Conservation (phyloP, 2,888 invertebrate species). For the Himalopsyche japonica region DNA sequence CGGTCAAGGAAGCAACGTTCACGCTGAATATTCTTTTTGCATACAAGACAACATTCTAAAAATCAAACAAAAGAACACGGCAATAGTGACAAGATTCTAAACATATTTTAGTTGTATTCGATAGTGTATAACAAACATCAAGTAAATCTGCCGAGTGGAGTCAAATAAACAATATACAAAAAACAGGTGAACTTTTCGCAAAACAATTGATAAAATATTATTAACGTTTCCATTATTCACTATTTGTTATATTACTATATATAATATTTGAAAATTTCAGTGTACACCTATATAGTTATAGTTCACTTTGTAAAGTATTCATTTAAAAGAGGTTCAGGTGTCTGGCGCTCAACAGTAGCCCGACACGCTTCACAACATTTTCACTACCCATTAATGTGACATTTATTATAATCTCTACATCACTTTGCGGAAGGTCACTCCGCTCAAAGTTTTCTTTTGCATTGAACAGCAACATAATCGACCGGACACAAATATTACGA, state of each 20-base stretch:
- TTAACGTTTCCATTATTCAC: background rate
- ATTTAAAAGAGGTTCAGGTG: background rate
- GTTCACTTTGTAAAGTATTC: background rate
- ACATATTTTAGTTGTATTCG: background rate
- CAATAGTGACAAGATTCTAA: background rate
- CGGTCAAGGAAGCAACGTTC: no score
- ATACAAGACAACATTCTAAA: no score
- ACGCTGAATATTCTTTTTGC: background rate
- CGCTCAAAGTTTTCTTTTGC: background rate
- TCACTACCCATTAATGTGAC: no score
- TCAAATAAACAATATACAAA: background rate
- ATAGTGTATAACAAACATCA: background rate
- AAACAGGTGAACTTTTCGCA: background rate
- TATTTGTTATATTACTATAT: background rate
- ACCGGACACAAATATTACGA: background rate
- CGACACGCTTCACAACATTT: background rate
- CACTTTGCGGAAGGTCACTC: no score
- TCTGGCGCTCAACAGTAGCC: background rate
- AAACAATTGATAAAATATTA: background rate
- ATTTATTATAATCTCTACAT: no score
- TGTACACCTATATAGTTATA: background rate
- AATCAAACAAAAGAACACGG: background rate
- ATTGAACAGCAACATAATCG: background rate
- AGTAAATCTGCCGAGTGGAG: background rate
- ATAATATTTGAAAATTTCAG: background rate